phyloP scores from a whole-genome alignment of 2,113 vertebrate genomes.

The Numenius arquata region DNA sequence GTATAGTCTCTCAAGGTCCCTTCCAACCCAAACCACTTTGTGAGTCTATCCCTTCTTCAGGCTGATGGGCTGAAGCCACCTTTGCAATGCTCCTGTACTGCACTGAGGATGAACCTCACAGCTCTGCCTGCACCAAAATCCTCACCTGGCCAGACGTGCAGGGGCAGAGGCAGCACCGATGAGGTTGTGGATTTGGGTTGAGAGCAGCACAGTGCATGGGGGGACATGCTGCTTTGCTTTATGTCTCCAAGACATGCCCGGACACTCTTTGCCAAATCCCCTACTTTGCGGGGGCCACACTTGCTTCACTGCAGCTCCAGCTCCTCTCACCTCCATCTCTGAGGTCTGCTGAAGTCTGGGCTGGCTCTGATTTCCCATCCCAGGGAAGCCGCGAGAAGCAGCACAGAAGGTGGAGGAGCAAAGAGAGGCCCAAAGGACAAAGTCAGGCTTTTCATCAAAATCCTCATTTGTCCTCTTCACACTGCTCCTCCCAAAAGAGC shows the following conservation, averaged over 20 bases:
- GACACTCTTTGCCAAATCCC: not conserved
- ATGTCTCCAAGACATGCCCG: not conserved
- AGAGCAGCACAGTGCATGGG: not conserved
- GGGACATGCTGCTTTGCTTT: not conserved
- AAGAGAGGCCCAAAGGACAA: not conserved
- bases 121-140: not conserved
- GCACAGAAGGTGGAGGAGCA: not conserved
- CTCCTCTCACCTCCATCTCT: not conserved
- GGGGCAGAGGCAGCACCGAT: not conserved
- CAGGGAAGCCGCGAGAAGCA: not conserved
- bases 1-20: not conserved
- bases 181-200: not conserved
- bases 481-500: not conserved
- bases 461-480: not conserved
- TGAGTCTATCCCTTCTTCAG: not conserved
- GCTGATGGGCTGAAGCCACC: not conserved
- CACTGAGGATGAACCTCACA: fast-evolving
- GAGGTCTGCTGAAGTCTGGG: not conserved
- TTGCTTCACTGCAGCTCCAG: not conserved
- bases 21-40: not conserved
- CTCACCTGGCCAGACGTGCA: not conserved
- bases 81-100: not conserved
- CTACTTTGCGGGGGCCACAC: not conserved
- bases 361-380: not conserved
- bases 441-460: not conserved